A percentile compares a stretch with the other conserved stretches of the same genome.
These are phyloP conservation scores for Sanderia malayensis DNA, from an alignment of 30 jellyfish, hydroid and myxozoan genomes.

Conservation along the genomic window DNA sequence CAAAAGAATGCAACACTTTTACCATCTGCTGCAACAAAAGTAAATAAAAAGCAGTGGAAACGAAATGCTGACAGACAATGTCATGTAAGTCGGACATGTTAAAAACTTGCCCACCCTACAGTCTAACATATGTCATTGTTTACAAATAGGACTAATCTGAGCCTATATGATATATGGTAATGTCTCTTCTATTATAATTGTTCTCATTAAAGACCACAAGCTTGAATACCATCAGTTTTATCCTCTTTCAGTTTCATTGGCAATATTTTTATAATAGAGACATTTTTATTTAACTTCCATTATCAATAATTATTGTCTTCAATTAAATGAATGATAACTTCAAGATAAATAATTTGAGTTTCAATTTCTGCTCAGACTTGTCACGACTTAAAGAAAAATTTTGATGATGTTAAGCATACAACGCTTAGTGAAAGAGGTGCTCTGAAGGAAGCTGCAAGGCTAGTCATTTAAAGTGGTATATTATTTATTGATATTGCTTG, in stretches of 20 bases:
- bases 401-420: slow-evolving; percentile 92
- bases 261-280: too few species aligned
- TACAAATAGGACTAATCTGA: background rate
- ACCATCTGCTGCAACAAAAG: slow-evolving; percentile 67
- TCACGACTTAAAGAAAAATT: slow-evolving; percentile 73
- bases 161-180: background rate
- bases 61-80: slow-evolving; percentile 76
- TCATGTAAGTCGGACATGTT: slow-evolving; percentile 44
- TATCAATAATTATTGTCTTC: too few species aligned
- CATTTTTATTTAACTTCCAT: too few species aligned
- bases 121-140: background rate
- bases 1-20: slow-evolving; percentile 68
- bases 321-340: too few species aligned
- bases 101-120: too few species aligned
- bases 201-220: too few species aligned
- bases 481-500: too few species aligned
- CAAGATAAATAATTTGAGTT: too few species aligned
- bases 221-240: too few species aligned
- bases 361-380: too few species aligned
- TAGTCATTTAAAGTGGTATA: background rate
- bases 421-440: slow-evolving; percentile 95
- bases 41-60: slow-evolving; percentile 84
- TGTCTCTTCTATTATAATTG: background rate
- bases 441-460: slow-evolving; percentile 79
- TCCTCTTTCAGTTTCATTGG: too few species aligned